A percentile compares a stretch with the other conserved stretches of the same genome.
Evolutionary conservation across 2,797 vertebrate genomes (phyloP).

Genomic region (Lophius americanus): DNA sequence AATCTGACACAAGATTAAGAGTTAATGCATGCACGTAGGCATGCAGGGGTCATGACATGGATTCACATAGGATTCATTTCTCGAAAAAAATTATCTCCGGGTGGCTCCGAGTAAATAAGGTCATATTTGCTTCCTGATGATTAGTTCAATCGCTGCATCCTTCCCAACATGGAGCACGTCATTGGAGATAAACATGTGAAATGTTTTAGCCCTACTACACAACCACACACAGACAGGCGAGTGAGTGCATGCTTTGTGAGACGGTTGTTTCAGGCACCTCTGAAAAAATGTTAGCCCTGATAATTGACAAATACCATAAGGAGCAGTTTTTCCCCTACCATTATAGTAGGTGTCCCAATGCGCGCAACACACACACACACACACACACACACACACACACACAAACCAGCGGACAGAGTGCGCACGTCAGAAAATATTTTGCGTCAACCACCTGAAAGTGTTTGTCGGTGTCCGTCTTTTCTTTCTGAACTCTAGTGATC

Average conservation of each 20-base stretch:
- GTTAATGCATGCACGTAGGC: constrained; percentile 46
- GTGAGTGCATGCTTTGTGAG: constrained; percentile 34
- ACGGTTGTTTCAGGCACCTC: constrained; percentile 59
- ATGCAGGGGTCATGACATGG: constrained; percentile 40
- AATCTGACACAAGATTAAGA: constrained; percentile 12
- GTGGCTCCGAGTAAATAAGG: constrained; percentile 5
- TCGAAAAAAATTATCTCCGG: neutral
- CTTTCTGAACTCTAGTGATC: constrained; percentile 35
- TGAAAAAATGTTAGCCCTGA: constrained; percentile 33
- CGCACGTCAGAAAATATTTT: no score
- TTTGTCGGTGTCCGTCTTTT: neutral
- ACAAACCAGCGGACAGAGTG: no score
- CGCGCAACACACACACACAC: no score
- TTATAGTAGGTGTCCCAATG: no score
- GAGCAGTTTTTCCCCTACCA: neutral
- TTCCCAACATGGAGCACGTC: constrained; percentile 5
- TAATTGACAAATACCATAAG: constrained; percentile 47
- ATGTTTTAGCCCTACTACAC: constrained; percentile 11
- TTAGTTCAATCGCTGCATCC: neutral
- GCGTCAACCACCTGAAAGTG: no score
- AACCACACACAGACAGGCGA: constrained; percentile 26
- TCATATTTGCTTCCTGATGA: constrained; percentile 42
- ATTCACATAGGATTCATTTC: constrained; percentile 11
- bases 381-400: no score
- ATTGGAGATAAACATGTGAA: constrained; percentile 11